Base-by-base conservation (phyloP, 2,797 vertebrate species). In the Bryconaethiops microstoma region DNA sequence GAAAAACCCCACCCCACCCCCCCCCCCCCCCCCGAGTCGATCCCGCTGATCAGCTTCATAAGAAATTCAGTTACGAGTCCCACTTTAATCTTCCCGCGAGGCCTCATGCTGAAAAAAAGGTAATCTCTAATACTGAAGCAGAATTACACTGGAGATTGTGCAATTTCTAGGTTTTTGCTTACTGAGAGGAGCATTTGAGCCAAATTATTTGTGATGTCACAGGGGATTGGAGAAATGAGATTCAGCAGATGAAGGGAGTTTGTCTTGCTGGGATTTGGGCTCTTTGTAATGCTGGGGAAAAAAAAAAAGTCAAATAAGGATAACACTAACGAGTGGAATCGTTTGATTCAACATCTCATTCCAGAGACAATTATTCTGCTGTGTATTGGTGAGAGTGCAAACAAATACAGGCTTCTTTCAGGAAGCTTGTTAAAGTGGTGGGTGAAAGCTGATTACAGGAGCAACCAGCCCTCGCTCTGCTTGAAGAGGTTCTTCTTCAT, bases 171-270 rank as follows among this genome's bases (percentile, higher is more conserved):
- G 52, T 84, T 83, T 76, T 86, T 77, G 77, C 82, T 78, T 82
- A 48, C 35, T 29, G 39, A 76, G 42, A 82, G 13, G 80, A 82
- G 64, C 68, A 87, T 82, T 78, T 76, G 73, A 86, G 50, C 62
- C 74, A 81, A 84, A 81, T 84, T 52, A 52, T 84, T 40, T 73
- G 48, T 83, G 74, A 85, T 81, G 69, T 87, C 82, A 85, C 77
- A 77, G 59, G 79, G 78, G 71, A 81, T 88, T 88, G 85, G 23
- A 74, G 70, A 87, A 89, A 88, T 79, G 63, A 73, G 79, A 79
- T 87, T 83, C 82, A 79, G 7, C 39, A 68, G 10, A 59, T 77
- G 76, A 16, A 48, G 54, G 35, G 10, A 13, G 63, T 3, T 50
- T 77, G 50, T 76, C 23, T 21, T 50, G 40, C 42, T 60, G 79